Conservation (phyloP, 2,113 vertebrate species). For the Chloebia gouldiae region DNA sequence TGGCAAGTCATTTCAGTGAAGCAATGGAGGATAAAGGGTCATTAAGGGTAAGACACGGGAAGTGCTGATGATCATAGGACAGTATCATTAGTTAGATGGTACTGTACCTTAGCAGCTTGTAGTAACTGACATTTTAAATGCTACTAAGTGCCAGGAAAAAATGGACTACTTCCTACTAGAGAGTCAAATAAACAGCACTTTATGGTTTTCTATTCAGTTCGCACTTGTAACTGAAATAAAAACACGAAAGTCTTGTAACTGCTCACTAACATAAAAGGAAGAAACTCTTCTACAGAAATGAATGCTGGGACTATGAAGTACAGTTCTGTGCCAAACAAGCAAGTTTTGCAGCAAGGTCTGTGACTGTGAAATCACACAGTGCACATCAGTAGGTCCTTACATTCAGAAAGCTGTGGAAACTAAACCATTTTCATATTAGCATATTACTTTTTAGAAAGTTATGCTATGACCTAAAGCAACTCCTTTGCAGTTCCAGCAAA, state of each 20-base stretch:
- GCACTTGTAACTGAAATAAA: not conserved
- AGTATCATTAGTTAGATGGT: not conserved
- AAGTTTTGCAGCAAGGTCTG: not conserved
- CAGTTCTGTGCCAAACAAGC: not conserved
- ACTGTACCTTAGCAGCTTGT: not conserved
- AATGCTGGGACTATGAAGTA: not conserved
- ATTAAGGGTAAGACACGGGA: not conserved
- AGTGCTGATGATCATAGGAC: not conserved
- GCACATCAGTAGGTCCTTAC: not conserved
- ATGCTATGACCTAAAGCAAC: not conserved
- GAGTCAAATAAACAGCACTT: not conserved
- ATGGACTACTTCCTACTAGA: not conserved
- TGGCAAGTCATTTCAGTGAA: not conserved
- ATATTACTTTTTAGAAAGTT: not conserved
- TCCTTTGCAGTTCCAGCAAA: not conserved
- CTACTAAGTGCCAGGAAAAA: not conserved
- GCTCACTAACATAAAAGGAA: constrained; percentile 11
- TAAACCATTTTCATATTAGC: not conserved
- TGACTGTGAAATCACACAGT: not conserved
- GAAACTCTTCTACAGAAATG: not conserved
- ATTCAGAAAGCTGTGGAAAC: not conserved
- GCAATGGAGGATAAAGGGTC: not conserved
- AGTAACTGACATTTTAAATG: not conserved
- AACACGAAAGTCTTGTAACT: constrained; percentile 6
- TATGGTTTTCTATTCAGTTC: constrained; percentile 14